Evolutionary conservation across 2,888 invertebrate species (phyloP), one percentile per base, ranked within the genome.

Genomic region (Leptopterna dolabrata): DNA sequence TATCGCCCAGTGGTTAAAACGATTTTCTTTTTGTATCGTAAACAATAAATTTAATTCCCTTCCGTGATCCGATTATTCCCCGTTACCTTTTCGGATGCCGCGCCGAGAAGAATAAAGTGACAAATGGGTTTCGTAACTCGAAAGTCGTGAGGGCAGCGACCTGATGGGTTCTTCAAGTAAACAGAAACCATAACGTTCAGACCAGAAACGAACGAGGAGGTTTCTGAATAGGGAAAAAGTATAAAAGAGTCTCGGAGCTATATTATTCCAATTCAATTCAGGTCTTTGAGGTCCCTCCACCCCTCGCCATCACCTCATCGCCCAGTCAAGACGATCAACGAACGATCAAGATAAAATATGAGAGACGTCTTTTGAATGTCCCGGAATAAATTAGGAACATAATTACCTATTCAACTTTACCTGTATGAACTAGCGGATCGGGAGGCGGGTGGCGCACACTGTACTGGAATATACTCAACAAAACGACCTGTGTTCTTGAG

Each of bases 91-190:
- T 63, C 47, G 63, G 63, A 27, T 63, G 24, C 63, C 63, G 63
- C 24, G 4, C 9, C 7, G 36, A 4, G 36, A 36, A 7, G 36
- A 63, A 63, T 24, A 63, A 63, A 63, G 63, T 63, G 63, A 63
- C 63, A 63, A 63, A 63, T 63, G 63, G 63, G 24, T 63, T 63
- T 19, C 27, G 63, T 63, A 63, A 63, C 63, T 63, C 63, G 9
- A 19, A 27, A 63, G 63, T 63, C 63, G 63, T 63, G 63, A 63
- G 63, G 63, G 63, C 63, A 63, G 24, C 63, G 63, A 63, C 63
- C 63, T 63, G 63, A 63, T 63, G 63, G 63, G 63, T 63, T 63
- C 63, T 63, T 63, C 63, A 63, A 63, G 63, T 63, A 63, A 63
- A 63, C 63, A 63, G 63, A 63, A 63, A 63, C 63, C 63, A 63